Percentiles rank a stretch among this genome's conserved stretches.
phyloP scores from a whole-genome alignment of 2,888 invertebrate genomes.

The Sylvicola cinctus region DNA sequence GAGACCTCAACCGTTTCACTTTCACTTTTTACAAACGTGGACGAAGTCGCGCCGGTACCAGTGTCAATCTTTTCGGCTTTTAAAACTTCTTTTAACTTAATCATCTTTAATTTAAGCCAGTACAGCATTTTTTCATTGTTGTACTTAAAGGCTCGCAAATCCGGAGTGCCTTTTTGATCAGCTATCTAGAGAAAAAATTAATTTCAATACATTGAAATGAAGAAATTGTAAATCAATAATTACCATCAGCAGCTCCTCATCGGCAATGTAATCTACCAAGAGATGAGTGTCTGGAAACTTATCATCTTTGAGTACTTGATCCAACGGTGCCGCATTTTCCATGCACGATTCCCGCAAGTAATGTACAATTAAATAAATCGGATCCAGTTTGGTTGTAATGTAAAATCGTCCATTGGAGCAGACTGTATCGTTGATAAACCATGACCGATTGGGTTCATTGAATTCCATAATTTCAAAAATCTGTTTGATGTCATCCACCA shows the following conservation, averaged over 20 bases:
- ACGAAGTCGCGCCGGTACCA: too few relatives aligned
- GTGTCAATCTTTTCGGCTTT: too few relatives aligned
- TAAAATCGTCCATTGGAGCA: not conserved
- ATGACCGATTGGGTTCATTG: not conserved
- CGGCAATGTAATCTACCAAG: not conserved
- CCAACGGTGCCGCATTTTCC: not conserved
- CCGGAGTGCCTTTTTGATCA: not conserved
- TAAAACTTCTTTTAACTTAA: too few relatives aligned
- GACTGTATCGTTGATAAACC: not conserved
- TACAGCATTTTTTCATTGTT: not conserved
- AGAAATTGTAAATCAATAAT: not conserved
- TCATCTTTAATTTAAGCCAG: too few relatives aligned
- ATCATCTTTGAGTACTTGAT: not conserved
- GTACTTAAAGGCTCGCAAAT: not conserved
- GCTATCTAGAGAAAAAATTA: not conserved
- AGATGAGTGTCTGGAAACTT: not conserved
- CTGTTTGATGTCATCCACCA: not conserved
- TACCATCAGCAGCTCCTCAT: not conserved
- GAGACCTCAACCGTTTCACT: too few relatives aligned
- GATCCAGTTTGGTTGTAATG: not conserved
- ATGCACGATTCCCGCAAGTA: not conserved
- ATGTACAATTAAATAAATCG: not conserved
- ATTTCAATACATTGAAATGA: not conserved
- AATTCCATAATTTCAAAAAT: not conserved
- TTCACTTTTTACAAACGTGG: too few relatives aligned